Conservation (phyloP, 2,797 vertebrate genomes). For the Macrochelys suwanniensis region DNA sequence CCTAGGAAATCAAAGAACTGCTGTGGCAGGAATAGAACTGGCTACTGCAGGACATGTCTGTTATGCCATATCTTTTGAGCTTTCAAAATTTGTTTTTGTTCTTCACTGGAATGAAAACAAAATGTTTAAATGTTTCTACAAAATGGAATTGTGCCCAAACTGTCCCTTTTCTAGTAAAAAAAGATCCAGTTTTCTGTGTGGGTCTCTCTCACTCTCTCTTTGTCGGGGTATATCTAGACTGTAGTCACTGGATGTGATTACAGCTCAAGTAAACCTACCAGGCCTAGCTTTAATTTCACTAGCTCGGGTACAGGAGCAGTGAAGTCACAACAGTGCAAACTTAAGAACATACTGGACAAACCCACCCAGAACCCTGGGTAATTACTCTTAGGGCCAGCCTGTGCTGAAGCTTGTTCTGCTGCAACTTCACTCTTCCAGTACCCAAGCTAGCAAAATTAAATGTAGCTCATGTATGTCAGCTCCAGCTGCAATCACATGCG, state of each 20-base stretch:
- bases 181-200: neutral
- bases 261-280: neutral
- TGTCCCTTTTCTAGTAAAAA: too few relatives aligned
- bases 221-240: too few relatives aligned
- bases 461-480: neutral
- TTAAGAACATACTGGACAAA: neutral
- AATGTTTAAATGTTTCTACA: neutral
- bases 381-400: neutral
- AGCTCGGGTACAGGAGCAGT: neutral
- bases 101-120: neutral
- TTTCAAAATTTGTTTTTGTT: neutral
- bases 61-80: neutral
- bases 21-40: neutral
- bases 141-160: neutral
- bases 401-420: neutral
- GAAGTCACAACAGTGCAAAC: neutral
- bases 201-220: neutral
- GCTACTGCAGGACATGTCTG: neutral
- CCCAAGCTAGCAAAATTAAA: neutral
- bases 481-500: neutral
- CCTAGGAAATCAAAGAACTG: neutral
- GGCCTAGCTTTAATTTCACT: neutral
- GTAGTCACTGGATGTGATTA: neutral
- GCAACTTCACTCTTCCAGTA: neutral
- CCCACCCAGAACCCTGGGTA: neutral